Evolutionary conservation across 2,797 vertebrate genomes (phyloP).

Genomic region (Smutsia gigantea): DNA sequence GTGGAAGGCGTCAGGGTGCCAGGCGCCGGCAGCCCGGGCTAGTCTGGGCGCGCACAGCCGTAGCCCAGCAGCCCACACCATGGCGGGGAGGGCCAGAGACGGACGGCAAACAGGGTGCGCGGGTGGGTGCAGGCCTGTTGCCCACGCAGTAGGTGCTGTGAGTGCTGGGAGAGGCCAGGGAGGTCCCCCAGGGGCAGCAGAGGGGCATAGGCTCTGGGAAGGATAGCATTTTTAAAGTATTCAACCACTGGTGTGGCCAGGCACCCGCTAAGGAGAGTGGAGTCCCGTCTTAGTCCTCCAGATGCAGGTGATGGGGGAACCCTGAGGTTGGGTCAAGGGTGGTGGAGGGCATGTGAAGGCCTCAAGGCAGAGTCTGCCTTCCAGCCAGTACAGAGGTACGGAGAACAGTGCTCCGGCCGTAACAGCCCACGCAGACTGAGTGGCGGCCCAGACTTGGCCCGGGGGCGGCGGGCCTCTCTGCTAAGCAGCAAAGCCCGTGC

Average conservation of each 20-base stretch:
- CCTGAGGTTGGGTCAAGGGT: not conserved
- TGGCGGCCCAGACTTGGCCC: not conserved
- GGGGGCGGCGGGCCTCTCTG: not conserved
- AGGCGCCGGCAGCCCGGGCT: slow-evolving; percentile 59
- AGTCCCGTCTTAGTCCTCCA: not conserved
- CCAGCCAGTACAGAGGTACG: not conserved
- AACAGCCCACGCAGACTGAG: not conserved
- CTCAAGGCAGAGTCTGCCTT: not conserved
- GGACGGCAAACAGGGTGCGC: not conserved
- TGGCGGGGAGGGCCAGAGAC: not conserved
- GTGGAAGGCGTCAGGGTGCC: not conserved
- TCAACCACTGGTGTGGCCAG: not conserved
- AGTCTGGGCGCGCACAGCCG: slow-evolving; percentile 72
- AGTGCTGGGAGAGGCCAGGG: not conserved
- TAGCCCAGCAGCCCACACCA: slow-evolving; percentile 12
- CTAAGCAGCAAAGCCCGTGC: not conserved
- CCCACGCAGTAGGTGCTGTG: slow-evolving; percentile 29
- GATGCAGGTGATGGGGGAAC: not conserved
- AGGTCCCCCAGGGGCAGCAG: not conserved
- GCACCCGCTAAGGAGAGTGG: not conserved
- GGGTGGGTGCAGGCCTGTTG: not conserved
- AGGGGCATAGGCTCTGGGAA: not conserved
- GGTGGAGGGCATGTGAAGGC: not conserved
- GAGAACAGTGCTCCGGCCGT: accelerated
- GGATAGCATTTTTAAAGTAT: not conserved